Evolutionary conservation across 2,113 vertebrate genomes (phyloP).

Genomic region (Gallinago media): DNA sequence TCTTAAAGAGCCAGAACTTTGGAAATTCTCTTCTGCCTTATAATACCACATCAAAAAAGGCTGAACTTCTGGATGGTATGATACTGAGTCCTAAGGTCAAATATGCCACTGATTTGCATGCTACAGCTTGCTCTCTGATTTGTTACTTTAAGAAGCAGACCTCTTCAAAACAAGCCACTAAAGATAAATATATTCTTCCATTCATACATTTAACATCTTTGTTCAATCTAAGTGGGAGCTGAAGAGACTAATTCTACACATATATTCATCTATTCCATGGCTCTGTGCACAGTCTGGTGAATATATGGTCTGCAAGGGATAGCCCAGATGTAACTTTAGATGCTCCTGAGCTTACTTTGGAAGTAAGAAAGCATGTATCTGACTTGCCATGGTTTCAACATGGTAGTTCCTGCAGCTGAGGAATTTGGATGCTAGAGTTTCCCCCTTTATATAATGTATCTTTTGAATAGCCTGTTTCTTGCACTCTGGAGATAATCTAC

Average conservation of each 20-base stretch:
- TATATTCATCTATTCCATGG: rapidly evolving
- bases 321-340: background rate
- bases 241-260: background rate
- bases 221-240: background rate
- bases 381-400: rapidly evolving
- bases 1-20: background rate
- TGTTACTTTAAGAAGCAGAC: background rate
- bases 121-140: background rate
- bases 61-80: background rate
- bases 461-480: background rate
- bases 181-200: background rate
- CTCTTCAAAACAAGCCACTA: background rate
- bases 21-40: background rate
- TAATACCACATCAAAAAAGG: background rate
- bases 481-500: background rate
- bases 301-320: background rate
- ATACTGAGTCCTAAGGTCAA: background rate
- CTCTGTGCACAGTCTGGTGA: background rate
- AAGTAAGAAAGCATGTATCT: background rate
- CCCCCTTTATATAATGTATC: background rate
- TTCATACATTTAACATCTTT: background rate
- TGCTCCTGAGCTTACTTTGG: background rate
- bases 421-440: background rate
- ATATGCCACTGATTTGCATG: rapidly evolving
- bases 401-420: background rate